A percentile compares a stretch with the other conserved stretches of the same genome.
Evolutionary conservation across 2,797 vertebrate species (phyloP).

Genomic region (Heteromormyrus szaboi): DNA sequence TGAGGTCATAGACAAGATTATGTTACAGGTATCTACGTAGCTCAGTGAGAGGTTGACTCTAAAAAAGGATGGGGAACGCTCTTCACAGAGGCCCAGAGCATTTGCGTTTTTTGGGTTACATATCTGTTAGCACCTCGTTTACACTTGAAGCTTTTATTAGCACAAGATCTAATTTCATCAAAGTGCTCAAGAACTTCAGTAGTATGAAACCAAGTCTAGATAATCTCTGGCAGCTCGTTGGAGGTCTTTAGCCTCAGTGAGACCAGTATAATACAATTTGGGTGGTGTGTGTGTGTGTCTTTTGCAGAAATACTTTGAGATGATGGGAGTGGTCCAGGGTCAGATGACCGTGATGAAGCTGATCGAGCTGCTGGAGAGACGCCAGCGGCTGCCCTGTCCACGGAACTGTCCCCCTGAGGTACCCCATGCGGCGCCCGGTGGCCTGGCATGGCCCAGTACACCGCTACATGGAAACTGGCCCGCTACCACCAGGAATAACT

Average conservation of each 20-base stretch:
- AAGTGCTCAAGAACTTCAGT: neutral
- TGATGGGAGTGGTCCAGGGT: slow-evolving; percentile 62
- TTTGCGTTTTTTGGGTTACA: neutral
- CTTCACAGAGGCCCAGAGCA: neutral
- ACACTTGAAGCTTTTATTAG: too few species aligned
- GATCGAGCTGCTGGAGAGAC: slow-evolving; percentile 66
- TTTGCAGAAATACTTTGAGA: slow-evolving; percentile 75
- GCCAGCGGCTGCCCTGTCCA: slow-evolving; percentile 67
- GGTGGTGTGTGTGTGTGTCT: neutral
- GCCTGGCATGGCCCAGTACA: neutral
- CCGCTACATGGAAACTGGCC: neutral
- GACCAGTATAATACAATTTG: neutral
- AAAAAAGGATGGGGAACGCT: neutral
- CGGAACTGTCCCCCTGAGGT: slow-evolving; percentile 74
- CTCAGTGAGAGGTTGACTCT: neutral
- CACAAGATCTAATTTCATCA: too few species aligned
- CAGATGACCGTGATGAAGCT: slow-evolving; percentile 74
- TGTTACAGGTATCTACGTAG: neutral
- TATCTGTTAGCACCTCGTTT: neutral
- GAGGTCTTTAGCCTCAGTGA: neutral
- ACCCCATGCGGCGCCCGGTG: slow-evolving; percentile 17
- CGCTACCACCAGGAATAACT: neutral
- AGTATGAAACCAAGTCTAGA: neutral
- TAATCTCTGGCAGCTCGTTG: neutral
- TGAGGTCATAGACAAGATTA: neutral